phyloP scores from a whole-genome alignment of 2,888 invertebrate species.

The Pheosia tremula region DNA sequence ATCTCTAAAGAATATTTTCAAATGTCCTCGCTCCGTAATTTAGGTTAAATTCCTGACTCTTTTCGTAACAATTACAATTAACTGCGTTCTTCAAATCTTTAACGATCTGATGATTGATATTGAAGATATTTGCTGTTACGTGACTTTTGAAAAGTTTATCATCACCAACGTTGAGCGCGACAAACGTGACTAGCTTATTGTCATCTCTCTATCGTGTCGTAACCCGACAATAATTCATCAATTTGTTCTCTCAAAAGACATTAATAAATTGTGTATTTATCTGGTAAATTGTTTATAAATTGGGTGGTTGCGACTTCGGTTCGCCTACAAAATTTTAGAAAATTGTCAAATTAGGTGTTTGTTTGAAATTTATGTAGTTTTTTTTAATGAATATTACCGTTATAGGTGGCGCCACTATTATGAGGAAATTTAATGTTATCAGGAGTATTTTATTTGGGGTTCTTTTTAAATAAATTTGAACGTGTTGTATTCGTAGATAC shows the following conservation, averaged over 20 bases:
- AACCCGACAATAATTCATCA: conserved; percentile 30
- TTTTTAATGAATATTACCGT: too few species aligned
- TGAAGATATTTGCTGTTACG: conserved; percentile 11
- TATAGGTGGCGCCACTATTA: too few species aligned
- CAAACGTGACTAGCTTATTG: conserved; percentile 26
- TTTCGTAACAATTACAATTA: not conserved
- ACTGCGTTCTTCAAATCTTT: not conserved
- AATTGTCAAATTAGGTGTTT: too few species aligned
- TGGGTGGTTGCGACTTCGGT: too few species aligned
- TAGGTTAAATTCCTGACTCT: not conserved
- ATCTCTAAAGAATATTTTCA: too few species aligned
- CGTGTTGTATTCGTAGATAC: too few species aligned
- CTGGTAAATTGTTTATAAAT: not conserved
- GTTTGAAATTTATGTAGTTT: too few species aligned
- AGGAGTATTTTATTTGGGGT: too few species aligned
- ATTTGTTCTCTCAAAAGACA: not conserved
- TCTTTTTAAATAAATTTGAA: too few species aligned
- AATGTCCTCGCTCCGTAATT: too few species aligned
- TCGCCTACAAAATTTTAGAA: too few species aligned
- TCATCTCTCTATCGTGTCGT: conserved; percentile 17
- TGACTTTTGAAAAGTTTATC: conserved; percentile 22
- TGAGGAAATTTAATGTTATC: too few species aligned
- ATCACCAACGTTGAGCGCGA: conserved; percentile 7
- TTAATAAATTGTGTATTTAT: not conserved
- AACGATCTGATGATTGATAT: not conserved